Percentiles rank a stretch among this genome's conserved stretches.
Evolutionary conservation across 2,888 invertebrate species (phyloP).

Genomic region (Pardosa pseudoannulata): DNA sequence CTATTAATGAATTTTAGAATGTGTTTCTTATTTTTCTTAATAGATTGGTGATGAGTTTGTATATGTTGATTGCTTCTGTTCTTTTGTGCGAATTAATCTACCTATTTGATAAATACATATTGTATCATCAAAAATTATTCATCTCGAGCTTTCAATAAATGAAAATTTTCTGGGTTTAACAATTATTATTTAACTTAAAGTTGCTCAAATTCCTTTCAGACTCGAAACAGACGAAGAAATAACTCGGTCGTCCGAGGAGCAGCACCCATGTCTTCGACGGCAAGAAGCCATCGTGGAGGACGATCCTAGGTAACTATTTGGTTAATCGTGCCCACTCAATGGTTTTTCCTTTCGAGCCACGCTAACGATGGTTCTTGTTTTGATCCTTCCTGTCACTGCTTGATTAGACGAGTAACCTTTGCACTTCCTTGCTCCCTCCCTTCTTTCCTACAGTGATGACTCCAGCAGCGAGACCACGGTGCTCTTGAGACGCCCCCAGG

Average conservation of each 20-base stretch:
- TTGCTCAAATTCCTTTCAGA: no score
- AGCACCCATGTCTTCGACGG: slow-evolving; percentile 49
- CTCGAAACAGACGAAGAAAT: slow-evolving; percentile 46
- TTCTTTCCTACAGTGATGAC: slow-evolving; percentile 47
- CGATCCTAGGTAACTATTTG: slow-evolving; percentile 50
- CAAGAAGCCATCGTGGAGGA: slow-evolving; percentile 70
- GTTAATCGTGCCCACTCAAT: not conserved
- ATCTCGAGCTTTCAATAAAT: no score
- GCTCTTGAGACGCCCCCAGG: slow-evolving; percentile 32
- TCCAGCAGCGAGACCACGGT: slow-evolving; percentile 68
- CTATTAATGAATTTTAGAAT: no score
- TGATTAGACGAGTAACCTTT: slow-evolving; percentile 47
- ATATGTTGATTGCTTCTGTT: no score
- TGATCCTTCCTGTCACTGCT: slow-evolving; percentile 21
- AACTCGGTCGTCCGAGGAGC: slow-evolving; percentile 16
- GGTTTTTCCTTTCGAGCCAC: not conserved
- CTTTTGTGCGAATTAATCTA: no score
- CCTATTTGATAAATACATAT: no score
- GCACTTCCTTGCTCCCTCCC: slow-evolving; percentile 10
- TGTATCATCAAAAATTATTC: no score
- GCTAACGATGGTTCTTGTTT: slow-evolving; percentile 6
- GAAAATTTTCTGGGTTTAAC: no score
- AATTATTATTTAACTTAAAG: no score
- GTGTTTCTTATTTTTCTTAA: no score
- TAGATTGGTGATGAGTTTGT: no score